Conservation (phyloP, 2,113 vertebrate species). For the Nicator chloris region DNA sequence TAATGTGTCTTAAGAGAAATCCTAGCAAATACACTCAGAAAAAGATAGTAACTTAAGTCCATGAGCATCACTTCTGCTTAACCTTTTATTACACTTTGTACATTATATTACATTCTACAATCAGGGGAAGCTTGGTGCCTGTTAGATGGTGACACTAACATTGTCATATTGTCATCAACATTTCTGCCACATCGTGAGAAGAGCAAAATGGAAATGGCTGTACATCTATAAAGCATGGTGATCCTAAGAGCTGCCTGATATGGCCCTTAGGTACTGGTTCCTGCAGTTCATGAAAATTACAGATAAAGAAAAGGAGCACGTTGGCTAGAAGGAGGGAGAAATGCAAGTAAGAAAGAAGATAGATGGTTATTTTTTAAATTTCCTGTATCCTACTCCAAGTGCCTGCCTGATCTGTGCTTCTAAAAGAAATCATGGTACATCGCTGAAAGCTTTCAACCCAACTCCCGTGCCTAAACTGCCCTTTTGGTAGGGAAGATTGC, state of each 20-base stretch:
- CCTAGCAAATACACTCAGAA: not conserved
- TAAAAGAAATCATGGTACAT: not conserved
- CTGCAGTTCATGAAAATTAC: not conserved
- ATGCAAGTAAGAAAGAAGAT: not conserved
- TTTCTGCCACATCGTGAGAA: not conserved
- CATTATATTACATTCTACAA: not conserved
- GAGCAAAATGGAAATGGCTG: not conserved
- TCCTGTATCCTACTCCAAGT: not conserved
- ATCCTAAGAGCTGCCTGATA: not conserved
- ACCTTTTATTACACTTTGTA: not conserved
- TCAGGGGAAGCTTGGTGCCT: not conserved
- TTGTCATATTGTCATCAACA: not conserved
- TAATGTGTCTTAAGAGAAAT: not conserved
- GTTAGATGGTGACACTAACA: not conserved
- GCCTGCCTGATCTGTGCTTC: not conserved
- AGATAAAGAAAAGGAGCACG: not conserved
- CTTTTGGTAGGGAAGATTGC: not conserved
- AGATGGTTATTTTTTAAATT: not conserved
- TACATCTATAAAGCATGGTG: not conserved
- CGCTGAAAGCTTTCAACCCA: rapidly evolving
- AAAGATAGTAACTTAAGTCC: not conserved
- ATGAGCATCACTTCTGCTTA: not conserved
- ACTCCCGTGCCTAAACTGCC: not conserved
- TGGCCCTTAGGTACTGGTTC: not conserved
- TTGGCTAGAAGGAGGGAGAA: not conserved